These are phyloP conservation scores for Nilaparvata lugens DNA, from an alignment of 1,140 invertebrate genomes.

Conservation along the genomic window DNA sequence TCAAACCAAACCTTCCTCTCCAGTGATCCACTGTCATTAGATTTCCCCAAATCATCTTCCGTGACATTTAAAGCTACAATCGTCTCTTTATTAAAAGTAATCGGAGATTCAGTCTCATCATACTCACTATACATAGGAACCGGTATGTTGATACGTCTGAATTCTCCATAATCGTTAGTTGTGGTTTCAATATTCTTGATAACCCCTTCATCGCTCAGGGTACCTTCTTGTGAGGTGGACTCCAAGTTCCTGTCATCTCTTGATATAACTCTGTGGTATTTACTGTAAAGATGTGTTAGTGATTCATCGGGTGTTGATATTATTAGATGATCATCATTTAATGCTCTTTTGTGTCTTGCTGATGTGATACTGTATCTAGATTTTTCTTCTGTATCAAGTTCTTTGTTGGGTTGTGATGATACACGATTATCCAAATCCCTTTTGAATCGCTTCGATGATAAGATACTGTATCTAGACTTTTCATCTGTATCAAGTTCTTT, in stretches of 20 bases:
- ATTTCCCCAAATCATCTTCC: too few relatives aligned
- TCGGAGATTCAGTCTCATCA: background rate
- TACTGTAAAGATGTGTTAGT: background rate
- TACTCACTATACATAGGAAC: background rate
- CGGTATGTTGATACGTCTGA: constrained; percentile 4
- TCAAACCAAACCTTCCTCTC: background rate
- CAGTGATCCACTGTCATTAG: too few relatives aligned
- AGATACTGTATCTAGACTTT: too few relatives aligned
- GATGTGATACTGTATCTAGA: too few relatives aligned
- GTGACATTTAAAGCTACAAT: background rate
- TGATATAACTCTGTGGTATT: background rate
- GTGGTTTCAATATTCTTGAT: background rate
- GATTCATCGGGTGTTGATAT: background rate
- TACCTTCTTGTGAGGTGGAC: background rate
- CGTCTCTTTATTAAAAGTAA: background rate
- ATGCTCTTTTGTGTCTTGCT: too few relatives aligned
- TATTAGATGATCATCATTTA: too few relatives aligned
- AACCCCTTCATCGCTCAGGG: background rate
- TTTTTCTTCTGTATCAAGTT: too few relatives aligned
- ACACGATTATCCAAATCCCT: too few relatives aligned
- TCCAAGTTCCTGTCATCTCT: constrained; percentile 1
- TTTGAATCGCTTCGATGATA: too few relatives aligned
- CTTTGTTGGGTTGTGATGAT: too few relatives aligned
- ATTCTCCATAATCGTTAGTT: background rate
- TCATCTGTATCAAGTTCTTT: too few relatives aligned